phyloP scores from a whole-genome alignment of 2,888 invertebrate genomes.

The Euspilapteryx auroguttella region DNA sequence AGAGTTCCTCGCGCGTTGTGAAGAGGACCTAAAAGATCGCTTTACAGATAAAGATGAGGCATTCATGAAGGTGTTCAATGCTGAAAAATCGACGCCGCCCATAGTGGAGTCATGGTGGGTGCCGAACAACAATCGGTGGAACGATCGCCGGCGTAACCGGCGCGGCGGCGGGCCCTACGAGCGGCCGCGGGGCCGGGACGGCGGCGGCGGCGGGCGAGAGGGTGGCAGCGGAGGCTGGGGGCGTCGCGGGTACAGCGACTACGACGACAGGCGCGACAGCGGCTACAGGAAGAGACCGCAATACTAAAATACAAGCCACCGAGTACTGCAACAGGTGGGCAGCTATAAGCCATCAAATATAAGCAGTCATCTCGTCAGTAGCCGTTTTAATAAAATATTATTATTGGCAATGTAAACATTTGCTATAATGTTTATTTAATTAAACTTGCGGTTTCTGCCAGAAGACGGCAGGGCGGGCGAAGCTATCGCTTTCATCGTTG shows the following conservation, averaged over 20 bases:
- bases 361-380: not conserved
- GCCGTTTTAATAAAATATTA: too few relatives aligned
- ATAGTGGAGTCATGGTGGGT: conserved; percentile 62
- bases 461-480: too few relatives aligned
- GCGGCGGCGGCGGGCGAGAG: not conserved
- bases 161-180: conserved; percentile 19
- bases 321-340: conserved; percentile 5
- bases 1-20: conserved; percentile 63
- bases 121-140: conserved; percentile 21
- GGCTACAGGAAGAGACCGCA: conserved; percentile 14
- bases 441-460: too few relatives aligned
- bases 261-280: conserved; percentile 13
- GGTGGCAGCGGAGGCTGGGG: not conserved
- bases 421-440: too few relatives aligned
- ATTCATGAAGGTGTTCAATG: conserved; percentile 52
- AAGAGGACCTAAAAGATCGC: conserved; percentile 63
- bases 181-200: conserved; percentile 8
- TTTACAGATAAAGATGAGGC: conserved; percentile 65
- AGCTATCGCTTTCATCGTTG: too few relatives aligned
- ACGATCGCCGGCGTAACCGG: conserved; percentile 24
- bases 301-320: conserved; percentile 12
- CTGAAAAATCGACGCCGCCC: conserved; percentile 51
- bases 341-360: too few relatives aligned
- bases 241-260: not conserved
- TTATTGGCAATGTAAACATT: too few relatives aligned